Percentiles rank a stretch among this genome's conserved stretches.
These are phyloP conservation scores for Athalia circularis DNA, from an alignment of 2,888 invertebrate species.

Conservation along the genomic window DNA sequence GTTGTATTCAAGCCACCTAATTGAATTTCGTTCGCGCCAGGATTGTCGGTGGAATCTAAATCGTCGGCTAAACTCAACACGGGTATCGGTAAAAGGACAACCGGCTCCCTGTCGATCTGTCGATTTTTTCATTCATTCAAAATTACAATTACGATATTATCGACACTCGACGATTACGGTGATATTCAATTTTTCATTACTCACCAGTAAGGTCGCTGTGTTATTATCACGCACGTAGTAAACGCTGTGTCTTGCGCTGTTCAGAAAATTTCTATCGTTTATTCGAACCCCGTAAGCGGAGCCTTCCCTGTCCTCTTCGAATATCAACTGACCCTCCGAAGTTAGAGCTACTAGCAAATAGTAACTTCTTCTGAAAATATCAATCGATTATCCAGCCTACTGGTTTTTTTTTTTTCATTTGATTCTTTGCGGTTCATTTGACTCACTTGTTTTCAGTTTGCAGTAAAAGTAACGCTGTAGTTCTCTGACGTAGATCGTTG, in stretches of 20 bases:
- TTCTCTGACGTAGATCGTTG: conserved; percentile 85
- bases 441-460: conserved; percentile 89
- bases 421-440: background rate
- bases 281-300: conserved; percentile 84
- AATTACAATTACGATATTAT: background rate
- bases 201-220: conserved; percentile 79
- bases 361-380: conserved; percentile 82
- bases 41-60: conserved; percentile 63
- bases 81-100: conserved; percentile 82
- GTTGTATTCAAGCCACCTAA: conserved; percentile 91
- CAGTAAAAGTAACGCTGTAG: conserved; percentile 83
- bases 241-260: conserved; percentile 88
- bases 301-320: conserved; percentile 90
- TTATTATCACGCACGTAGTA: conserved; percentile 81
- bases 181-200: conserved; percentile 25
- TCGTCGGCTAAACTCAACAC: conserved; percentile 82
- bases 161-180: background rate
- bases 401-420: background rate
- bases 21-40: conserved; percentile 85
- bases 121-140: conserved; percentile 59
- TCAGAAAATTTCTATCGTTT: conserved; percentile 87
- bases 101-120: conserved; percentile 85
- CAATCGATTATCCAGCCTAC: background rate
- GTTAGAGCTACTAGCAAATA: conserved; percentile 89
- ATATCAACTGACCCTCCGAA: conserved; percentile 87